Percentiles rank a stretch among this genome's conserved stretches.
These are phyloP conservation scores for Daphoenositta chrysoptera DNA, from an alignment of 2,113 vertebrate species.

Conservation along the genomic window DNA sequence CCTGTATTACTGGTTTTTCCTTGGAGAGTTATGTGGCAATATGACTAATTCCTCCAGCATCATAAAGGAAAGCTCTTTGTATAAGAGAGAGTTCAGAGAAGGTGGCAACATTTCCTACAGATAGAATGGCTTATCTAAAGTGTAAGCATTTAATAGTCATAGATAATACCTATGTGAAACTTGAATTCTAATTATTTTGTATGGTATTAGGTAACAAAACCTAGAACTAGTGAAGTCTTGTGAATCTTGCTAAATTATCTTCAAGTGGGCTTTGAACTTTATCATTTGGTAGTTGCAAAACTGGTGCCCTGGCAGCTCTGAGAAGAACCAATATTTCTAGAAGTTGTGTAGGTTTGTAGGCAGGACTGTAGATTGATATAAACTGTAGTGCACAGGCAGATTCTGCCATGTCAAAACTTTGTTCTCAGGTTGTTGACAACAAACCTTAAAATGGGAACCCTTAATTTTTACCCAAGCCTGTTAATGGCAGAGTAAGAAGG, in stretches of 20 bases:
- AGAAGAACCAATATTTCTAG: not conserved
- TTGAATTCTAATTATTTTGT: not conserved
- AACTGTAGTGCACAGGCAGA: not conserved
- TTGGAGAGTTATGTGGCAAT: not conserved
- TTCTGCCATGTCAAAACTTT: not conserved
- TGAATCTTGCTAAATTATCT: not conserved
- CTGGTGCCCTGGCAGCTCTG: not conserved
- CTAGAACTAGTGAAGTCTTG: not conserved
- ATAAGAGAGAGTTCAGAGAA: not conserved
- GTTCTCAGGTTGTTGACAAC: not conserved
- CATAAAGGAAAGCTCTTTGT: not conserved
- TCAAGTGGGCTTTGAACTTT: not conserved
- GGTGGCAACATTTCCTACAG: not conserved
- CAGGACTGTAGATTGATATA: not conserved
- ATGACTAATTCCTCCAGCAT: not conserved
- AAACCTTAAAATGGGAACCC: not conserved
- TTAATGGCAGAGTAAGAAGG: not conserved
- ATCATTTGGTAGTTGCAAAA: not conserved
- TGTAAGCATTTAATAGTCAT: not conserved
- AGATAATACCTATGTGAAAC: not conserved
- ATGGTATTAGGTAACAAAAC: not conserved
- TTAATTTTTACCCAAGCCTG: not conserved
- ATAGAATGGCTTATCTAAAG: not conserved
- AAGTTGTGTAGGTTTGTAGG: conserved; percentile 25
- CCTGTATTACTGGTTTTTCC: not conserved